Conservation (phyloP, 2,888 invertebrate species). For the Buathra laborator region DNA sequence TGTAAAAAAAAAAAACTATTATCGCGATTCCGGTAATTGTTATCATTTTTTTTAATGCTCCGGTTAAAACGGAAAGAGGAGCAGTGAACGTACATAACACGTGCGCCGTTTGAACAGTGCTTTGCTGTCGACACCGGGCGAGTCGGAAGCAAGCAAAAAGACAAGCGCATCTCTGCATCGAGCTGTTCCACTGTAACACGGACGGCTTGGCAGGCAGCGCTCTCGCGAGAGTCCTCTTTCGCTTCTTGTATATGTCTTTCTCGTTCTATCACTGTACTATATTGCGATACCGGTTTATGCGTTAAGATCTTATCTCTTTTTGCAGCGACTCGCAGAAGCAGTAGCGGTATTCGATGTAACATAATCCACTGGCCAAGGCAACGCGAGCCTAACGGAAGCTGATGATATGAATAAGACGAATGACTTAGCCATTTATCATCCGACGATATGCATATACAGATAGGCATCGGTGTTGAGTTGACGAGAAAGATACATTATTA, state of each 20-base stretch:
- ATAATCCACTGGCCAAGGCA: slow-evolving; percentile 51
- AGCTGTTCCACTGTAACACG: slow-evolving; percentile 21
- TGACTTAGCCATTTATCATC: slow-evolving; percentile 33
- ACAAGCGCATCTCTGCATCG: slow-evolving; percentile 21
- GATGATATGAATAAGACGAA: slow-evolving; percentile 47
- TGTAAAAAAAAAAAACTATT: too few relatives aligned
- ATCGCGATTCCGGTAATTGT: too few relatives aligned
- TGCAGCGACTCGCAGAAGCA: slow-evolving; percentile 32
- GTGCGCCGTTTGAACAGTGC: slow-evolving; percentile 52
- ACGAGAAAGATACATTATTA: slow-evolving; percentile 10
- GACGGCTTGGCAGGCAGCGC: slow-evolving; percentile 57
- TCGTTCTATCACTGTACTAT: neutral
- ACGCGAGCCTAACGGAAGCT: slow-evolving; percentile 40
- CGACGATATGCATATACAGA: slow-evolving; percentile 9
- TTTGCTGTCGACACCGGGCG: slow-evolving; percentile 51
- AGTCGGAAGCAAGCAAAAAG: slow-evolving; percentile 43
- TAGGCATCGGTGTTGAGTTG: slow-evolving; percentile 33
- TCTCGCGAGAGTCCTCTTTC: slow-evolving; percentile 37
- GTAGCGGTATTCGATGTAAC: slow-evolving; percentile 45
- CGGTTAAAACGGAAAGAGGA: neutral
- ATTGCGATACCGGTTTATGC: slow-evolving; percentile 51
- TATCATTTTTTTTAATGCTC: slow-evolving; percentile 3
- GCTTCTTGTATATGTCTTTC: slow-evolving; percentile 3
- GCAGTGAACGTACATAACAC: slow-evolving; percentile 24
- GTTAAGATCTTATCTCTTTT: slow-evolving; percentile 49